A percentile compares a stretch with the other conserved stretches of the same genome.
These are phyloP conservation scores for Lasioglossum vierecki DNA, from an alignment of 2,888 invertebrate species.

Conservation along the genomic window DNA sequence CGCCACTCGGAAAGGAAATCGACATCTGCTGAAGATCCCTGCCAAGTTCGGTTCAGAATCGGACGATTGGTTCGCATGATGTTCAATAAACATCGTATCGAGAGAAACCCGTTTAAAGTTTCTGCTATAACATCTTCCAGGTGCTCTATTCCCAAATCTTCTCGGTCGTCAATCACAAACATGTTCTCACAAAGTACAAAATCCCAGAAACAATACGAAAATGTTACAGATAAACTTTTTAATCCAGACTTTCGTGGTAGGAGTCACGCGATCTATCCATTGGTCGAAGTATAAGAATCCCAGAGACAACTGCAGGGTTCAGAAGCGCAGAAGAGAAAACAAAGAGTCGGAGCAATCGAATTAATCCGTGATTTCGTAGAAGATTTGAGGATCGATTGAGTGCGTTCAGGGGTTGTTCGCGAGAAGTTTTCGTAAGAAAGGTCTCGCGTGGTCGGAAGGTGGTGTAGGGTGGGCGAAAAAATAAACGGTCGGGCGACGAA, in stretches of 20 bases:
- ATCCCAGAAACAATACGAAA: neutral
- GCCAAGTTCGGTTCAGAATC: neutral
- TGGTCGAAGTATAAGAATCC: neutral
- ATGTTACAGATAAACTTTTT: neutral
- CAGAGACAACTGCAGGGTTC: neutral
- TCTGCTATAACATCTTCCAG: neutral
- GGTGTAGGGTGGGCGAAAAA: neutral
- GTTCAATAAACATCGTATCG: neutral
- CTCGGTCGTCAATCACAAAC: neutral
- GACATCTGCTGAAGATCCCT: neutral
- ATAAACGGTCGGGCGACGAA: slow-evolving; percentile 30
- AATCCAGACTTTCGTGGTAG: neutral
- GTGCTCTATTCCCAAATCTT: neutral
- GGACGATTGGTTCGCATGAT: neutral
- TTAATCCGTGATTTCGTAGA: neutral
- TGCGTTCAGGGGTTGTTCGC: neutral
- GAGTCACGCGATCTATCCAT: neutral
- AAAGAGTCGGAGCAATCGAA: neutral
- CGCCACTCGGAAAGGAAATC: neutral
- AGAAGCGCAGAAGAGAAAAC: neutral
- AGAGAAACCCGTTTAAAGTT: neutral
- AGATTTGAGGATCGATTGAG: slow-evolving; percentile 28
- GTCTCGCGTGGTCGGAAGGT: too few relatives aligned
- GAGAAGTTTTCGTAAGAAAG: slow-evolving; percentile 16
- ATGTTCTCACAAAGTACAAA: neutral